Conservation (phyloP, 35 echinoderm and acorn worm genomes). For the Patiria miniata region DNA sequence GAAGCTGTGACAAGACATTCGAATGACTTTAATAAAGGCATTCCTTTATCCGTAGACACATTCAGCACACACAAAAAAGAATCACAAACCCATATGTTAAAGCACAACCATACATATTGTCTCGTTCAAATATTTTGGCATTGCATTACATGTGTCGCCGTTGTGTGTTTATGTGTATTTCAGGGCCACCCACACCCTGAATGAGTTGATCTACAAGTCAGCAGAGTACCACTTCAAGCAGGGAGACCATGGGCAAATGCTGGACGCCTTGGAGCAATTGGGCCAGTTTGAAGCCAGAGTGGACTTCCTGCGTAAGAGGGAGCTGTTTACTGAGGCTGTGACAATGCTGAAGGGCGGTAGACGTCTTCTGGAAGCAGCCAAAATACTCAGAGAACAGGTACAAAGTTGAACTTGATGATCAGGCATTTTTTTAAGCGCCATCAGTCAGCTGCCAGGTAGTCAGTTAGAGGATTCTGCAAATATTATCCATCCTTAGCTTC, state of each 20-base stretch:
- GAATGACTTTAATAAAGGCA: too few species aligned
- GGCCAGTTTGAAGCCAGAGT: constrained; percentile 41
- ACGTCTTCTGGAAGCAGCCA: constrained; percentile 42
- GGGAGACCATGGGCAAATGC: constrained; percentile 25
- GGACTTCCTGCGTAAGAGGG: constrained; percentile 30
- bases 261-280: constrained; percentile 35
- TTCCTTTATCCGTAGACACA: too few species aligned
- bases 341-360: constrained; percentile 38
- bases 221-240: constrained; percentile 39
- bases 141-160: too few species aligned
- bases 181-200: constrained; percentile 29
- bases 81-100: too few species aligned
- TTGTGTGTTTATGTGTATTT: background rate
- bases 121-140: background rate
- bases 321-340: constrained; percentile 26
- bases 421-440: too few species aligned
- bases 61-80: too few species aligned
- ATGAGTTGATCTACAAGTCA: constrained; percentile 12
- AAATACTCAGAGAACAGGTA: constrained; percentile 42
- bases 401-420: too few species aligned
- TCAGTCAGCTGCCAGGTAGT: too few species aligned
- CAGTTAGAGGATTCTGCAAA: too few species aligned
- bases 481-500: too few species aligned
- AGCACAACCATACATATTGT: too few species aligned
- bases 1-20: too few species aligned